phyloP scores from a whole-genome alignment of 2,797 vertebrate species.

The Setipinna tenuifilis region DNA sequence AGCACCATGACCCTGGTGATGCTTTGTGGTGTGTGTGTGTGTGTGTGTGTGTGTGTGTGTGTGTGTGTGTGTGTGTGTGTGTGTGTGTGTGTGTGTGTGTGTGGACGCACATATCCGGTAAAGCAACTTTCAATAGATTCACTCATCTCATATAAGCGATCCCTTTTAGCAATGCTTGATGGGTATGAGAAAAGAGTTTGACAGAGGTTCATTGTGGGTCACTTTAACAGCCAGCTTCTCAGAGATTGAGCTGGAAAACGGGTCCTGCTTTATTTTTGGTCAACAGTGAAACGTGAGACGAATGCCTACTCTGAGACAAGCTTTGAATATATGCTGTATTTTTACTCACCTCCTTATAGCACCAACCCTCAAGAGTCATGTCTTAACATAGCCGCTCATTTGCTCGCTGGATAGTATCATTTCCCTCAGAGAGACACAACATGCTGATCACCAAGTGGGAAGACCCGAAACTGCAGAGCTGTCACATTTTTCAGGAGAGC shows the following conservation, averaged over 20 bases:
- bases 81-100: neutral
- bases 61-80: neutral
- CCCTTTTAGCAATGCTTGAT: slow-evolving; percentile 31
- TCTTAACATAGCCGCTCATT: slow-evolving; percentile 36
- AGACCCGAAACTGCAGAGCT: neutral
- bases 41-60: neutral
- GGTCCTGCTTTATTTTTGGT: slow-evolving; percentile 33
- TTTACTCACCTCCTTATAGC: slow-evolving; percentile 49
- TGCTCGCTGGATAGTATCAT: slow-evolving; percentile 38
- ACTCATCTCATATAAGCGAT: slow-evolving; percentile 34
- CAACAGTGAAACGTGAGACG: slow-evolving; percentile 49
- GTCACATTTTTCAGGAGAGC: slow-evolving; percentile 12
- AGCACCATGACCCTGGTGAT: neutral
- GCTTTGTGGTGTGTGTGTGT: neutral
- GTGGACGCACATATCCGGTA: neutral
- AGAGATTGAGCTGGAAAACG: slow-evolving; percentile 40
- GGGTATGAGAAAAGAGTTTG: slow-evolving; percentile 38
- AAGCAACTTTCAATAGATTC: slow-evolving; percentile 42
- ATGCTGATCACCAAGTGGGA: neutral
- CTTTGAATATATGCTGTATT: slow-evolving; percentile 45
- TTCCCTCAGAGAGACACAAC: slow-evolving; percentile 27
- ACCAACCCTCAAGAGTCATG: slow-evolving; percentile 11
- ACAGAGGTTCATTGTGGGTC: slow-evolving; percentile 34
- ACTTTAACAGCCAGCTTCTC: neutral
- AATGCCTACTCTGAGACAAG: slow-evolving; percentile 33